These are phyloP conservation scores for Dryobota labecula DNA, from an alignment of 2,888 invertebrate genomes.

Conservation along the genomic window DNA sequence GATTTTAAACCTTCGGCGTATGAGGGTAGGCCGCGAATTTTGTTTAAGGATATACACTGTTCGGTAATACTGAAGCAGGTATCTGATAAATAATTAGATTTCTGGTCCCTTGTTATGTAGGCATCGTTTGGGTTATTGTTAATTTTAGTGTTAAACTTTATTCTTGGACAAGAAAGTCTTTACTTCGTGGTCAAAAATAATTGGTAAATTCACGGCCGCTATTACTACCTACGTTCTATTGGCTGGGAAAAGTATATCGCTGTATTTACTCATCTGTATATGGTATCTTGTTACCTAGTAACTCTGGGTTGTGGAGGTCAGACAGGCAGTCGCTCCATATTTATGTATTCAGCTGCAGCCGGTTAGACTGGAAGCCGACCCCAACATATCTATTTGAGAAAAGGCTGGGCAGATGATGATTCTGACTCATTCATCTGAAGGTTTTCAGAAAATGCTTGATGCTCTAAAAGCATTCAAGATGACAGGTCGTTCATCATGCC, in stretches of 20 bases:
- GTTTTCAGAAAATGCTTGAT: slow-evolving; percentile 16
- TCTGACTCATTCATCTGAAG: too few relatives aligned
- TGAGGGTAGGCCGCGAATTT: slow-evolving; percentile 15
- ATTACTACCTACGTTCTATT: not conserved
- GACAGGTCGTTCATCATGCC: slow-evolving; percentile 26
- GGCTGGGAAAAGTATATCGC: slow-evolving; percentile 1
- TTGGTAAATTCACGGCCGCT: not conserved
- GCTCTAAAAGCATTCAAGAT: not conserved
- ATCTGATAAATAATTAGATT: slow-evolving; percentile 35
- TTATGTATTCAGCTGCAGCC: too few relatives aligned
- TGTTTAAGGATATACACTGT: not conserved
- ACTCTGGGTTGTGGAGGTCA: too few relatives aligned
- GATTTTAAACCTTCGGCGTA: slow-evolving; percentile 40
- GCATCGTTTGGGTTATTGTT: slow-evolving; percentile 1
- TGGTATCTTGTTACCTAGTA: too few relatives aligned
- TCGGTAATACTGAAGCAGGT: slow-evolving; percentile 2
- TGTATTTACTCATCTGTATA: not conserved
- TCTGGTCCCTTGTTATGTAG: not conserved
- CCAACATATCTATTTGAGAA: too few relatives aligned
- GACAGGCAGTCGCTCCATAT: too few relatives aligned
- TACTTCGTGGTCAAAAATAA: not conserved
- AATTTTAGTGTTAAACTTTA: not conserved
- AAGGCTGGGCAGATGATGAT: too few relatives aligned
- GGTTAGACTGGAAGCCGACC: too few relatives aligned
- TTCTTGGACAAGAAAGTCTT: not conserved